Percentiles rank a stretch among this genome's conserved stretches.
Conservation (phyloP, 2,113 vertebrate genomes). For the Dasyprocta punctata region DNA sequence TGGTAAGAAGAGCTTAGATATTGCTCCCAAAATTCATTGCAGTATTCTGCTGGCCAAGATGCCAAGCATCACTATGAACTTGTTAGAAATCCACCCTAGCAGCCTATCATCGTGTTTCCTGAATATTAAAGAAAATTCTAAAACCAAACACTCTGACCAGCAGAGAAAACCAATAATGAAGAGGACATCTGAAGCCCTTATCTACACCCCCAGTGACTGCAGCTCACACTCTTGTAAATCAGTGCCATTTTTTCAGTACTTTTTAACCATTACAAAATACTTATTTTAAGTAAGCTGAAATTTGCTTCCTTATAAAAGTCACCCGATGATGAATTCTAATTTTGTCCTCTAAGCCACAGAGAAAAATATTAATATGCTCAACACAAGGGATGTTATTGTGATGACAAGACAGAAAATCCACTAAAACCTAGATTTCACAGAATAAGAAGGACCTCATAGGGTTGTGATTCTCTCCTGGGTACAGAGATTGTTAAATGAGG, state of each 20-base stretch:
- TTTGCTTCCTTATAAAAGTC: background rate
- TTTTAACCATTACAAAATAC: background rate
- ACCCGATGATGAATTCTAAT: background rate
- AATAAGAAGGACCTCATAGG: background rate
- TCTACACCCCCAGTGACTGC: background rate
- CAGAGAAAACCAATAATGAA: background rate
- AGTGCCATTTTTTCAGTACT: background rate
- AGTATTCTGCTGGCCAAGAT: background rate
- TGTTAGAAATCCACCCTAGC: conserved; percentile 8
- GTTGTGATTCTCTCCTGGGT: background rate
- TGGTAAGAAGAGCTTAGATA: conserved; percentile 3
- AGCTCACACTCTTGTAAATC: background rate
- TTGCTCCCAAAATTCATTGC: background rate
- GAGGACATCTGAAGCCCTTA: background rate
- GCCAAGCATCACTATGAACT: background rate
- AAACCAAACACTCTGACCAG: background rate
- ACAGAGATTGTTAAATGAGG: background rate
- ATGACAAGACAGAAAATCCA: background rate
- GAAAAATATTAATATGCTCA: background rate
- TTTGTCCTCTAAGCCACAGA: conserved; percentile 30
- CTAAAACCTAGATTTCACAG: background rate
- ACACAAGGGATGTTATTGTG: background rate
- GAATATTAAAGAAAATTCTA: conserved; percentile 6
- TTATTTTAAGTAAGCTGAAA: conserved; percentile 33
- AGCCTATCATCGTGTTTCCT: background rate